These are phyloP conservation scores for Anguilla japonica DNA, from an alignment of 2,113 vertebrate genomes.

Conservation along the genomic window DNA sequence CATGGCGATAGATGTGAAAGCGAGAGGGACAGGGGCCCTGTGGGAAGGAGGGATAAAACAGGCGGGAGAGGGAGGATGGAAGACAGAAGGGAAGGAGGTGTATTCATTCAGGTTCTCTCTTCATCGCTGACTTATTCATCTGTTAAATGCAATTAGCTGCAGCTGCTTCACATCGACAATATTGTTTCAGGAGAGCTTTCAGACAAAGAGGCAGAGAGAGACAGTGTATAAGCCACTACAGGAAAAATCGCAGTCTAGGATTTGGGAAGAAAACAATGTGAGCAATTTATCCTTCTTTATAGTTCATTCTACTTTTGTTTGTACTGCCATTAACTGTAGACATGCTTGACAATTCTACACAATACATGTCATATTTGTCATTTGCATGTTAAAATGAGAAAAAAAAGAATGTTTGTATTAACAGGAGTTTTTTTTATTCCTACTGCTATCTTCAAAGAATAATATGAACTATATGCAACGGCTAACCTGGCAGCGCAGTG, in stretches of 20 bases:
- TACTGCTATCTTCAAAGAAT: not conserved
- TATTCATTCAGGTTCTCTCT: constrained; percentile 62
- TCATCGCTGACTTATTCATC: constrained; percentile 64
- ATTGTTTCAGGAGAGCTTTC: constrained; percentile 16
- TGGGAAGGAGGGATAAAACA: not conserved
- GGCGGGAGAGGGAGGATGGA: not conserved
- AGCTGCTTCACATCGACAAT: constrained; percentile 42
- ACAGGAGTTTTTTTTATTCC: not conserved
- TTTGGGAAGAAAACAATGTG: not conserved
- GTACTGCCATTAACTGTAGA: not conserved
- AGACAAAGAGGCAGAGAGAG: constrained; percentile 27
- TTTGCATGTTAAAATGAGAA: not conserved
- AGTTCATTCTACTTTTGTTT: not conserved
- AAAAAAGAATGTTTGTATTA: not conserved
- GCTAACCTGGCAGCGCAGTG: not conserved
- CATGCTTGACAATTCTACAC: not conserved
- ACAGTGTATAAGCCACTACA: not conserved
- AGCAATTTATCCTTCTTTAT: not conserved
- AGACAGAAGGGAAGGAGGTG: constrained; percentile 19
- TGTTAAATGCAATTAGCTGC: constrained; percentile 67
- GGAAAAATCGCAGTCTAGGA: not conserved
- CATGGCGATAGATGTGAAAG: not conserved
- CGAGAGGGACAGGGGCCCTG: not conserved
- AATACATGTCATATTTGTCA: not conserved
- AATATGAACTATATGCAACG: not conserved